These are phyloP conservation scores for Cichlasoma orientale DNA, from an alignment of 2,797 vertebrate genomes.

Conservation along the genomic window DNA sequence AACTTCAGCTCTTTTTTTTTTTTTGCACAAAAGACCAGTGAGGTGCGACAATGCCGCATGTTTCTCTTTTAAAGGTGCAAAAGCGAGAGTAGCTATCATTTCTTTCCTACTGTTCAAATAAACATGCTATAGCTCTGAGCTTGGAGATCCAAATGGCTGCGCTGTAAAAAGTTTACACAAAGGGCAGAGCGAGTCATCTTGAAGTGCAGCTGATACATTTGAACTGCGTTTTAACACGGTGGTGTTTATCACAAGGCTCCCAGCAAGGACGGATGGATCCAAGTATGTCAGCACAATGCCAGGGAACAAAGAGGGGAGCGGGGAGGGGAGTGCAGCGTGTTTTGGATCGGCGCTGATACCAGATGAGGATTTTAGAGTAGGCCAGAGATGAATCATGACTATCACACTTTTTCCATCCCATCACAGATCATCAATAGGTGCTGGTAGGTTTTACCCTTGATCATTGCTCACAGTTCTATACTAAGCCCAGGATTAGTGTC, in stretches of 20 bases:
- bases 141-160: not conserved
- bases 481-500: slow-evolving; percentile 18
- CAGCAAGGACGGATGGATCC: slow-evolving; percentile 39
- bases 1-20: not conserved
- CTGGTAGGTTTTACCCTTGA: slow-evolving; percentile 29
- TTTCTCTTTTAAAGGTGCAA: not conserved
- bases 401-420: not conserved
- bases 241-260: slow-evolving; percentile 14
- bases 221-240: slow-evolving; percentile 19
- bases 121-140: not conserved
- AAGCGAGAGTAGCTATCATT: not conserved
- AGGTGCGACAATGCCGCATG: no score
- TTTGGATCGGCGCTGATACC: slow-evolving; percentile 32
- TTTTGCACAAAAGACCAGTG: not conserved
- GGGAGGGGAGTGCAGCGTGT: slow-evolving; percentile 7
- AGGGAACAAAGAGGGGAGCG: slow-evolving; percentile 7
- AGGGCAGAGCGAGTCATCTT: slow-evolving; percentile 36
- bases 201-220: slow-evolving; percentile 31
- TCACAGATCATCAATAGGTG: not conserved
- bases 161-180: slow-evolving; percentile 35
- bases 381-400: slow-evolving; percentile 19
- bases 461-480: slow-evolving; percentile 14
- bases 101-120: not conserved
- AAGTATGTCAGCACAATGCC: slow-evolving; percentile 39
- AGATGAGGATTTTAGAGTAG: slow-evolving; percentile 42